Percentiles rank a stretch among this genome's conserved stretches.
phyloP scores from a whole-genome alignment of 2,113 vertebrate genomes.

The Tychaedon coryphoeus region DNA sequence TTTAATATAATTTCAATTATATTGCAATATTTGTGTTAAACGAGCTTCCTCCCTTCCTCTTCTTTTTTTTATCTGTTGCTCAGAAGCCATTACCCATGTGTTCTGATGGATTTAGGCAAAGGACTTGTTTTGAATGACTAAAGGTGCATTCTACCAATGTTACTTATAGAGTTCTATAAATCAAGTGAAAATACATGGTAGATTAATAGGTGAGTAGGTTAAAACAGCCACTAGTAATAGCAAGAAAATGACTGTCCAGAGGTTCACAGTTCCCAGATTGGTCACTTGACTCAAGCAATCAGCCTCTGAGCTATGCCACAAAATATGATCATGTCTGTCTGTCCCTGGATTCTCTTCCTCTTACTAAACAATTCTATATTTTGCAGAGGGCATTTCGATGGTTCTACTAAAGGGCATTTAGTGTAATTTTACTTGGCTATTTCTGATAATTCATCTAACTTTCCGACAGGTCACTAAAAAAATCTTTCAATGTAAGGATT shows the following conservation, averaged over 20 bases:
- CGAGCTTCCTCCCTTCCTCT: not conserved
- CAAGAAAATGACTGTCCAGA: slow-evolving; percentile 29
- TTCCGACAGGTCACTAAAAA: slow-evolving; percentile 49
- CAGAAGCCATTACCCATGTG: not conserved
- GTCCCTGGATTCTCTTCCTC: slow-evolving; percentile 39
- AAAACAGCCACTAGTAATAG: slow-evolving; percentile 45
- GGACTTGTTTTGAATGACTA: slow-evolving; percentile 30
- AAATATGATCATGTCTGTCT: slow-evolving; percentile 29
- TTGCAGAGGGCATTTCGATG: slow-evolving; percentile 41
- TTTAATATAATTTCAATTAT: slow-evolving; percentile 77
- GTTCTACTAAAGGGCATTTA: slow-evolving; percentile 34
- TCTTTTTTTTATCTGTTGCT: slow-evolving; percentile 20
- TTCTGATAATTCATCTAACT: slow-evolving; percentile 58
- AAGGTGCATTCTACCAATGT: not conserved
- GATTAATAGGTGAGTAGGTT: slow-evolving; percentile 62
- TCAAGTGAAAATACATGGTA: slow-evolving; percentile 1
- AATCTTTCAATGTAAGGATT: slow-evolving; percentile 45
- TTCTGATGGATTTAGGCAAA: slow-evolving; percentile 31
- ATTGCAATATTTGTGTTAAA: slow-evolving; percentile 75
- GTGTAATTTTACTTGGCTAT: slow-evolving; percentile 53
- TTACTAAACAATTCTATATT: slow-evolving; percentile 52
- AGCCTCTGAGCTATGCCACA: slow-evolving; percentile 37
- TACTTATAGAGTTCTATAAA: slow-evolving; percentile 40
- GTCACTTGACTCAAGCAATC: slow-evolving; percentile 29
- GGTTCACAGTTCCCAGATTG: slow-evolving; percentile 41